Base-by-base conservation (phyloP, 2,888 invertebrate species). In the Agelastica alni region DNA sequence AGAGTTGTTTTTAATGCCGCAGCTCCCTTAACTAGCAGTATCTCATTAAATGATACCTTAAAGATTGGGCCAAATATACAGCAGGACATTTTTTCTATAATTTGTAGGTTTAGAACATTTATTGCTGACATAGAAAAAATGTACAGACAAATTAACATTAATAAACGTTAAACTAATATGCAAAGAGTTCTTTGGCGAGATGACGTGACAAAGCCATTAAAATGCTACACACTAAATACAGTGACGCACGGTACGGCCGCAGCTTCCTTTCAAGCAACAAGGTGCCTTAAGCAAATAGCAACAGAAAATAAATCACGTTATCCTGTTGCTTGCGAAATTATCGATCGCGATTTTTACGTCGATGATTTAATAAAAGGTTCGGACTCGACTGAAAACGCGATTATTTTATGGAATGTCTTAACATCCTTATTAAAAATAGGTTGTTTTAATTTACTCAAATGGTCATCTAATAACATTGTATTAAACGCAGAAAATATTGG, bases 101-200 rank as follows among this genome's bases (percentile, higher is more conserved):
- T n/a, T n/a, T n/a, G n/a, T n/a, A n/a, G n/a, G n/a, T n/a, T n/a
- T n/a, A n/a, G n/a, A n/a, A n/a, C n/a, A n/a, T n/a, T n/a, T n/a
- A n/a, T n/a, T n/a, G 61, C 62, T 2, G 68, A 67, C 46, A 60
- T 65, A n/a, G 45, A 17, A n/a, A 62, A 63, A 39, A 66, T 66
- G 65, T 65, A 60, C 36, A 14, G 64, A 22, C 59, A 60, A 37
- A 53, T 66, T 17, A 31, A 57, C 10, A 28, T 64, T 2, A 1
- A 56, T 16, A 30, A 32, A 14, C 16, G 49, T 2, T 52, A 65
- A 28, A 42, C 58, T 14, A 13, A 56, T 30, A 48, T 55, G 9
- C 64, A 64, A 34, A 17, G 53, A 36, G 62, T 61, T 26, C 31
- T 63, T 10, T 64, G 63, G 63, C 53, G 63, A 30, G 14, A 47